Percentiles rank a stretch among this genome's conserved stretches.
Conservation (phyloP, 1,140 invertebrate species). For the Paramacrobiotus metropolitanus region DNA sequence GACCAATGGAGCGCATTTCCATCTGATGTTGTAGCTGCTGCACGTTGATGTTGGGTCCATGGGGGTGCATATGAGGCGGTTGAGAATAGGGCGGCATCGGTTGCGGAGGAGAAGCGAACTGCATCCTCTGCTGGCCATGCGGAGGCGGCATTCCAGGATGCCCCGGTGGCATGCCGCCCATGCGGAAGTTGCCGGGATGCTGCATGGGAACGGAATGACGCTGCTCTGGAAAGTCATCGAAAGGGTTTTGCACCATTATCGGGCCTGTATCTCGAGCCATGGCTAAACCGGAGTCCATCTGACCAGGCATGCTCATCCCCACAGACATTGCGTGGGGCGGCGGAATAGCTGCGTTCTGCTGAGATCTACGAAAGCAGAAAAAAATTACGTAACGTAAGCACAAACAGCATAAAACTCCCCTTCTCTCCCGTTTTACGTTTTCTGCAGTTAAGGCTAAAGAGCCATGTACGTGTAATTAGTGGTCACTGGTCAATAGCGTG, state of each 20-base stretch:
- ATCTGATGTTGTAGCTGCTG: background rate
- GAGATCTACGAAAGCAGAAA: too few relatives aligned
- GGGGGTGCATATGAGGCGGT: conserved; percentile 7
- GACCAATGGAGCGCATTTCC: too few relatives aligned
- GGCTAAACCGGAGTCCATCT: too few relatives aligned
- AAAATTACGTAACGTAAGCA: too few relatives aligned
- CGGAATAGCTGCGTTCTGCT: too few relatives aligned
- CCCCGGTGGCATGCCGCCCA: background rate
- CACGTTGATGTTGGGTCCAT: background rate
- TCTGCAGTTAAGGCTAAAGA: too few relatives aligned
- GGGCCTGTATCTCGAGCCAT: conserved; percentile 41
- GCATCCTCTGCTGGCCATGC: conserved; percentile 8
- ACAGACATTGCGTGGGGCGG: too few relatives aligned
- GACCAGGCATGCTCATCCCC: too few relatives aligned
- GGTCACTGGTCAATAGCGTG: too few relatives aligned
- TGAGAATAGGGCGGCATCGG: conserved; percentile 2
- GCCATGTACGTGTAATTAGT: too few relatives aligned
- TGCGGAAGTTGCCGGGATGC: background rate
- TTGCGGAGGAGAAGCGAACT: conserved; percentile 8
- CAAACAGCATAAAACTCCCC: too few relatives aligned
- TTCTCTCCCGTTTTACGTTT: too few relatives aligned
- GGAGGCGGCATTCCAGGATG: background rate
- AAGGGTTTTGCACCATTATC: conserved; percentile 77
- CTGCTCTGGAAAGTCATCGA: conserved; percentile 42
- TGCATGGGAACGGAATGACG: background rate